A percentile compares a stretch with the other conserved stretches of the same genome.
Evolutionary conservation across 2,797 vertebrate species (phyloP).

Genomic region (Melanitta fusca): DNA sequence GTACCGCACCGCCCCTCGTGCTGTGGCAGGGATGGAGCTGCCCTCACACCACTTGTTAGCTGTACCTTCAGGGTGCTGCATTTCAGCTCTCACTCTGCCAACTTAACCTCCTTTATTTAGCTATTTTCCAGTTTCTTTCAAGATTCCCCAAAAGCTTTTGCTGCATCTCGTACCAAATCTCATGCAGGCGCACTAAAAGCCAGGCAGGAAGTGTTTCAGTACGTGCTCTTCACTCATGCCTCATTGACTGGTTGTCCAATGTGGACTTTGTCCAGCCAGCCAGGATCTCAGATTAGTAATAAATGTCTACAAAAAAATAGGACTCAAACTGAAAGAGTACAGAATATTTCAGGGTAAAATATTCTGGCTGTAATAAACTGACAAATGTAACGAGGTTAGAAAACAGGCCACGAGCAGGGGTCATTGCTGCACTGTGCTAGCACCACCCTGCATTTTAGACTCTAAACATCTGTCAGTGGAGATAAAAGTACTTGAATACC

Average conservation of each 20-base stretch:
- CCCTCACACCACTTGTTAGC: not conserved
- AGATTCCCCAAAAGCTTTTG: not conserved
- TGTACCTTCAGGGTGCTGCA: not conserved
- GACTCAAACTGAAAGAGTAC: not conserved
- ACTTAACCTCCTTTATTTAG: not conserved
- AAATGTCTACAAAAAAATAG: not conserved
- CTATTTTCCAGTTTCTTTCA: not conserved
- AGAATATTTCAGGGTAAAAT: constrained; percentile 1
- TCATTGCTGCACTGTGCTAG: not conserved
- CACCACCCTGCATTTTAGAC: not conserved
- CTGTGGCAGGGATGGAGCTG: not conserved
- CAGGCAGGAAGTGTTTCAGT: constrained; percentile 21
- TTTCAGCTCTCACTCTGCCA: not conserved
- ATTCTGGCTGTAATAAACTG: not conserved
- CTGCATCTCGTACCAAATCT: not conserved
- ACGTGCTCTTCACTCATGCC: not conserved
- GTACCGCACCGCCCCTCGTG: not conserved
- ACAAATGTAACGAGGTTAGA: not conserved
- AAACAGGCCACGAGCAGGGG: not conserved
- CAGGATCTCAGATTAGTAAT: constrained; percentile 17
- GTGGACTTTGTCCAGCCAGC: not conserved
- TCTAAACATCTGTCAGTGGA: not conserved
- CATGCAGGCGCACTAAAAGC: not conserved
- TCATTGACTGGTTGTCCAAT: not conserved
- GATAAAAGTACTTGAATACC: not conserved